These are phyloP conservation scores for Alouatta palliata DNA, from an alignment of 2,113 vertebrate genomes.

Conservation along the genomic window DNA sequence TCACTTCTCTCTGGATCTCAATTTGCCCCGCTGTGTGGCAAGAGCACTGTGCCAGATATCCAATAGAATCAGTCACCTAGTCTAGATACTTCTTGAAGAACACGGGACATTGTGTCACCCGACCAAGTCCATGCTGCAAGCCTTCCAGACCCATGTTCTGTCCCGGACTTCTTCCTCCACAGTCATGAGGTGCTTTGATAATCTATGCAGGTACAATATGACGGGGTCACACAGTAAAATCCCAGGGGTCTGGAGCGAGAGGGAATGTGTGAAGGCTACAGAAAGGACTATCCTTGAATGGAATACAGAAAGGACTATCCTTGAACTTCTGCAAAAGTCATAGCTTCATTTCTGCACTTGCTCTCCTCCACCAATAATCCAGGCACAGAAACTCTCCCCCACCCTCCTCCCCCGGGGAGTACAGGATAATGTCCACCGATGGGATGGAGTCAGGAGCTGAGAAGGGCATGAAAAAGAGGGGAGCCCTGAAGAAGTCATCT, in stretches of 20 bases:
- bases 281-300: background rate
- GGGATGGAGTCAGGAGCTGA: background rate
- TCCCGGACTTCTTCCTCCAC: no score
- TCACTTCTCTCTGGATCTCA: conserved; percentile 7
- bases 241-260: background rate
- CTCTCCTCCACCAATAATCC: background rate
- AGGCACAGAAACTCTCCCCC: background rate
- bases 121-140: background rate
- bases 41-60: background rate
- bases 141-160: background rate
- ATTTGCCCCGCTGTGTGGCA: background rate
- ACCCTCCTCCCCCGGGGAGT: no score
- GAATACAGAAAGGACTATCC: background rate
- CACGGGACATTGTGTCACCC: background rate
- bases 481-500: background rate
- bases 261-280: background rate
- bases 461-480: background rate
- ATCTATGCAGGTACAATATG: background rate
- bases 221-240: background rate
- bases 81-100: conserved; percentile 18
- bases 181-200: background rate
- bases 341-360: background rate
- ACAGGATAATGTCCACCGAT: background rate
- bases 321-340: background rate
- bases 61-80: background rate